Conservation (phyloP, 1,140 invertebrate genomes). For the Pissodes strobi region DNA sequence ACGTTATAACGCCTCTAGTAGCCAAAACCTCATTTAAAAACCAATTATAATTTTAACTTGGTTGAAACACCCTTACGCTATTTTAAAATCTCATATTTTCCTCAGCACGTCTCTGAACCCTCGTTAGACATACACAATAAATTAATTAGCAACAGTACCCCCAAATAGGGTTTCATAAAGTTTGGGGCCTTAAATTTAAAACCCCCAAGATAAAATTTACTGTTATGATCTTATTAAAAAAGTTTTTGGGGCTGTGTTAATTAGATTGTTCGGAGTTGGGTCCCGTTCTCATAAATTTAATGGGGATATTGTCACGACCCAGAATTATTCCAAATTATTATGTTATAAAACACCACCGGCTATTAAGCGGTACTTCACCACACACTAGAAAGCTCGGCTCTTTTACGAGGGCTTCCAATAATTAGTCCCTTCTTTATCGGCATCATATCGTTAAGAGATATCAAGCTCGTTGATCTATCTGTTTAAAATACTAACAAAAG, state of each 20-base stretch:
- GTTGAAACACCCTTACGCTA: neutral
- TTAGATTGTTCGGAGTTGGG: slow-evolving; percentile 9
- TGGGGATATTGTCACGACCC: neutral
- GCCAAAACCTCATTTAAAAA: too few species aligned
- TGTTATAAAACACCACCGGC: too few species aligned
- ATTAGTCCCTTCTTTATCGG: too few species aligned
- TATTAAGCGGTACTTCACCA: too few species aligned
- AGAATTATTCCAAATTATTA: slow-evolving; percentile 1
- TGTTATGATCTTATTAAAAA: slow-evolving; percentile 25
- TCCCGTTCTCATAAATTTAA: slow-evolving; percentile 6
- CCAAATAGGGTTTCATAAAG: slow-evolving; percentile 8
- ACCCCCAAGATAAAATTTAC: slow-evolving; percentile 8
- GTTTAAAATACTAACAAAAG: too few species aligned
- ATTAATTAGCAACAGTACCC: slow-evolving; percentile 10
- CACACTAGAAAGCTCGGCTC: too few species aligned
- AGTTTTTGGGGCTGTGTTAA: slow-evolving; percentile 7
- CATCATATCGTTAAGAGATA: too few species aligned
- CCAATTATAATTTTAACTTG: too few species aligned
- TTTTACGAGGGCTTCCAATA: too few species aligned
- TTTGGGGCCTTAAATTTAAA: slow-evolving; percentile 10
- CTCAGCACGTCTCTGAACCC: slow-evolving; percentile 1
- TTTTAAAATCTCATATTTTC: slow-evolving; percentile 7
- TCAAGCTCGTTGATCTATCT: too few species aligned
- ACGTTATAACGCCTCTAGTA: too few species aligned
- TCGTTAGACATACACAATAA: slow-evolving; percentile 1